Base-by-base conservation (phyloP, 2,888 invertebrate species). In the Agonopterix arenella region DNA sequence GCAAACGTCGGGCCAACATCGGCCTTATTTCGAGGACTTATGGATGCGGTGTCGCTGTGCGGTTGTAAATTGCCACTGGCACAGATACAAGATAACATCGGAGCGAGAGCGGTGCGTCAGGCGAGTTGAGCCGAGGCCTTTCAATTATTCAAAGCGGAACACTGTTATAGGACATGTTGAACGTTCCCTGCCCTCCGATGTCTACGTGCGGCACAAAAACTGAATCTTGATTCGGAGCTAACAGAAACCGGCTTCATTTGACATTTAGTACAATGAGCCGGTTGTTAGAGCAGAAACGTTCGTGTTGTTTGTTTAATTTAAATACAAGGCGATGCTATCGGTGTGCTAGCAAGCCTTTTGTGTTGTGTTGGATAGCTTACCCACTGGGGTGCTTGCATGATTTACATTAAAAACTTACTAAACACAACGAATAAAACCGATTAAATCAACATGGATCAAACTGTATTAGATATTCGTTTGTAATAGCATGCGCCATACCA, bases 71-170 rank as follows among this genome's bases (percentile, higher is more conserved):
- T 53, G 54, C 53, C 57, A 52, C 58, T 60, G 50, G 51, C 36
- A 4, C 54, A 59, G 62, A 57, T 59, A 52, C 47, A 56, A 71
- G 76, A 76, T 76, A 73, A 64, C 65, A 71, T 76, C 66, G 58
- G 49, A 63, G 64, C 64, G 66, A 64, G 64, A 62, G 63, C 63
- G 62, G 65, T 73, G 69, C 72, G 73, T 68, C 70, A 61, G 65
- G 61, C 62, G 57, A n/a, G 56, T 56, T 59, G 61, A 62, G 59
- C 61, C 56, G 61, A 64, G 68, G 66, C 66, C 71, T 76, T 79
- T 82, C 79, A 82, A 79, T 80, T 76, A 82, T 81, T 80, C 76
- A 80, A 73, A 70, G 66, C 64, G 62, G 61, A 72, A 69, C 66
- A 64, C 68, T 70, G 72, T 72, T 72, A 68, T 69, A 59, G 68